Conservation (phyloP, 2,797 vertebrate species). For the Chiloscyllium punctatum region DNA sequence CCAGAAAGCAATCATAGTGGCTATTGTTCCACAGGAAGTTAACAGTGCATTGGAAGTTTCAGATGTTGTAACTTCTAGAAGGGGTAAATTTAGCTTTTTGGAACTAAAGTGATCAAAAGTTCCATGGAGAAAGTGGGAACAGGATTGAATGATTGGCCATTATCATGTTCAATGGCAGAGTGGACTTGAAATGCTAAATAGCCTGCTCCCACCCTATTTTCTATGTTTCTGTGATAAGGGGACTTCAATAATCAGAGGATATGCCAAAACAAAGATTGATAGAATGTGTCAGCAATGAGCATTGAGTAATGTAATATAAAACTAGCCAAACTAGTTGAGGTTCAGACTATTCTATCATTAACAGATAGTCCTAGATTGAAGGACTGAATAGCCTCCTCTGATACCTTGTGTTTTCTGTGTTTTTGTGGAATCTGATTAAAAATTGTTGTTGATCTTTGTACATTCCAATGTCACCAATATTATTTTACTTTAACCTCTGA, state of each 20-base stretch:
- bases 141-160: too few relatives aligned
- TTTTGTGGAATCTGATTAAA: background rate
- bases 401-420: background rate
- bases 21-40: background rate
- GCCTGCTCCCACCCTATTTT: too few relatives aligned
- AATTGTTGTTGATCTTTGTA: background rate
- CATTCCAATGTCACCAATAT: background rate
- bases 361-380: background rate
- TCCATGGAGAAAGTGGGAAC: too few relatives aligned
- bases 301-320: background rate
- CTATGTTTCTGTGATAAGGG: too few relatives aligned
- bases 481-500: background rate
- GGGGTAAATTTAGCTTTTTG: too few relatives aligned
- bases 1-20: background rate
- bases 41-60: background rate
- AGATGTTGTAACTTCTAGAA: background rate
- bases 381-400: background rate
- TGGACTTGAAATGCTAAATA: too few relatives aligned
- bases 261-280: background rate
- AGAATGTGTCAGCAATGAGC: background rate
- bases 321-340: background rate
- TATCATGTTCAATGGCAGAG: too few relatives aligned
- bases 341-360: background rate
- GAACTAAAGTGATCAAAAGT: too few relatives aligned
- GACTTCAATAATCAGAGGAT: background rate